Base-by-base conservation (phyloP, 1,140 invertebrate species). In the Bombus superbus region DNA sequence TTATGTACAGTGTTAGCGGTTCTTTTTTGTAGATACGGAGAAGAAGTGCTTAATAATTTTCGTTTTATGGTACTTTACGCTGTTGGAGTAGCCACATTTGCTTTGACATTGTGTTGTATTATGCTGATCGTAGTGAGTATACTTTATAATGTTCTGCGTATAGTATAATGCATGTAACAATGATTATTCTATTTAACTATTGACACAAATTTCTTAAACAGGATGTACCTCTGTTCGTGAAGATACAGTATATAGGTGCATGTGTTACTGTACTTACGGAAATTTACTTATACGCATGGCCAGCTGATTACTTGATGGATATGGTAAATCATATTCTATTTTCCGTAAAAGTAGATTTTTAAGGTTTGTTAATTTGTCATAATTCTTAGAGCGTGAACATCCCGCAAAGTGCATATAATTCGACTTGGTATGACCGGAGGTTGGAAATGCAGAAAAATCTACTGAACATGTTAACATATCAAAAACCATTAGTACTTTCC, bases 401-500 rank as follows among this genome's bases (percentile, higher is more conserved):
- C 10, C 42, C 47, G 38, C 86, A 74, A 47, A 53, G 35, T 62
- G 42, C 18, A 11, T 86, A 78, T 38, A 57, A 86, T 62, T 85
- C 18, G 1, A 6, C 32, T 25, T 86, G 86, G 83, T 86, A 73
- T 44, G 13, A 73, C 3, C 9, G 64, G 13, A 57, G n/a, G 8
- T 18, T 79, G 25, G 32, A 66, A 57, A 9, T 85, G 53, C 75
- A 69, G 1, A 85, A 80, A 18, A 64, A 68, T 35, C 18, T 87
- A 44, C 28, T 80, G 0, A 64, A 68, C 18, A 3, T 79, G 22
- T 66, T 80, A 59, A 0, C 66, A 66, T 80, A 84, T 40, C 91
- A 92, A 59, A 91, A 90, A 74, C 90, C 90, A 10, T 62, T 92
- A 32, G 42, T 40, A 35, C 86, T 18, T 86, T 93, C 77, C 35